Conservation (phyloP, 2,888 invertebrate genomes). For the Sminthurinus aureus region DNA sequence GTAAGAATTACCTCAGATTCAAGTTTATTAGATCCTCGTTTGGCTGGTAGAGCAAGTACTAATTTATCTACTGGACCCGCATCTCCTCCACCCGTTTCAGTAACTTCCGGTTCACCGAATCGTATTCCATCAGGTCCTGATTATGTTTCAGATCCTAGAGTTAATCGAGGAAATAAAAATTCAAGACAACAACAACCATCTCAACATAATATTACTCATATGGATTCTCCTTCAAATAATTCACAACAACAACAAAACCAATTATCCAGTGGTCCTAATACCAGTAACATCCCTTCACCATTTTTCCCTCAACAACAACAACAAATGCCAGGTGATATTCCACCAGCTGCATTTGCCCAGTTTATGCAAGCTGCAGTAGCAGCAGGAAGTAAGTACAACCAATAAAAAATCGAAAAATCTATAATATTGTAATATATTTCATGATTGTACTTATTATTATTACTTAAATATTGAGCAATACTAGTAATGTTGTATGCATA, state of each 20-base stretch:
- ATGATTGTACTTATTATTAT: too few relatives aligned
- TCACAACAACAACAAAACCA: not conserved
- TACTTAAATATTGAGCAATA: too few relatives aligned
- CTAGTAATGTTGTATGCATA: too few relatives aligned
- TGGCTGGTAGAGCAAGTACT: constrained; percentile 61
- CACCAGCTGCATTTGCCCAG: constrained; percentile 47
- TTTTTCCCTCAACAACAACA: constrained; percentile 26
- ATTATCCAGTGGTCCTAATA: too few relatives aligned
- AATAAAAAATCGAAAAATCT: too few relatives aligned
- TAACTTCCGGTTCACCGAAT: constrained; percentile 19
- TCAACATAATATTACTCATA: not conserved
- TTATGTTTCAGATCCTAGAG: constrained; percentile 41
- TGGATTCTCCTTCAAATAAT: not conserved
- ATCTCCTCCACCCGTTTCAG: constrained; percentile 39
- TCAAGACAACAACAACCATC: not conserved
- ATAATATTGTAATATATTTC: too few relatives aligned
- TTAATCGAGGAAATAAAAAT: not conserved
- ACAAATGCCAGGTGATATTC: constrained; percentile 24
- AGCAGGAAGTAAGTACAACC: constrained; percentile 28
- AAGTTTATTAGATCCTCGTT: constrained; percentile 73
- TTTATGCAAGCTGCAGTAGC: constrained; percentile 48
- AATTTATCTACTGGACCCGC: constrained; percentile 40
- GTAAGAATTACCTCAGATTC: constrained; percentile 64
- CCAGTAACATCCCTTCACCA: too few relatives aligned
- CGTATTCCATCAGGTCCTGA: constrained; percentile 39